Conservation (phyloP, 2,113 vertebrate genomes). For the Pavo muticus region DNA sequence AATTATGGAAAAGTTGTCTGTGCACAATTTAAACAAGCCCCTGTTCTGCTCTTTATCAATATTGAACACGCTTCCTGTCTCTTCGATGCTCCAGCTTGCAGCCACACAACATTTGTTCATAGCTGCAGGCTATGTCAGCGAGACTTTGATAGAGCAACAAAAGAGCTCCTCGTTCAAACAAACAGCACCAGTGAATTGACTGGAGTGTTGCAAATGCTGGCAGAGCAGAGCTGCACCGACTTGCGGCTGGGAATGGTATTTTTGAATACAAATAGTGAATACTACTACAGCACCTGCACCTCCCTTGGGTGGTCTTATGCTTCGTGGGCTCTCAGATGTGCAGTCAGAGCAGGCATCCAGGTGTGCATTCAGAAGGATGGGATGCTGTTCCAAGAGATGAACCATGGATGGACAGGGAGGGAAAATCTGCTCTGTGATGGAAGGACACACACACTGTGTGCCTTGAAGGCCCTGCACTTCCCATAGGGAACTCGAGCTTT, state of each 20-base stretch:
- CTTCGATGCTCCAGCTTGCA: constrained; percentile 32
- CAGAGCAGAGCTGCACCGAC: fast-evolving
- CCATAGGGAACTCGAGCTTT: not conserved
- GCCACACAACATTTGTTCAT: constrained; percentile 66
- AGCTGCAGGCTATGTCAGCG: constrained; percentile 64
- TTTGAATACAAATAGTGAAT: not conserved
- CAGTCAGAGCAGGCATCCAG: not conserved
- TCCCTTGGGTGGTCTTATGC: fast-evolving
- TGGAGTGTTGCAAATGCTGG: fast-evolving
- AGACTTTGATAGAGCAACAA: constrained; percentile 58
- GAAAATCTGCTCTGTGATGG: not conserved
- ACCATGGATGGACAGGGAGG: not conserved
- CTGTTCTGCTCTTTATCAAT: constrained; percentile 52
- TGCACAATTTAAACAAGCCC: constrained; percentile 40
- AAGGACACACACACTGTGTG: too few relatives aligned
- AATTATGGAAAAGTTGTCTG: constrained; percentile 60
- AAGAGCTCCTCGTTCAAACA: not conserved
- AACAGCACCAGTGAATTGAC: not conserved
- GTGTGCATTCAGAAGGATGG: fast-evolving
- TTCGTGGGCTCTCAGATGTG: not conserved
- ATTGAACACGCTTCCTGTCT: constrained; percentile 52
- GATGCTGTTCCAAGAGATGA: fast-evolving
- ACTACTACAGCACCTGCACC: not conserved
- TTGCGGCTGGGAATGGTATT: not conserved
- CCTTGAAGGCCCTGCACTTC: not conserved